A percentile compares a stretch with the other conserved stretches of the same genome.
These are phyloP conservation scores for Polypedilum vanderplanki DNA, from an alignment of 1,140 invertebrate genomes.

Conservation along the genomic window DNA sequence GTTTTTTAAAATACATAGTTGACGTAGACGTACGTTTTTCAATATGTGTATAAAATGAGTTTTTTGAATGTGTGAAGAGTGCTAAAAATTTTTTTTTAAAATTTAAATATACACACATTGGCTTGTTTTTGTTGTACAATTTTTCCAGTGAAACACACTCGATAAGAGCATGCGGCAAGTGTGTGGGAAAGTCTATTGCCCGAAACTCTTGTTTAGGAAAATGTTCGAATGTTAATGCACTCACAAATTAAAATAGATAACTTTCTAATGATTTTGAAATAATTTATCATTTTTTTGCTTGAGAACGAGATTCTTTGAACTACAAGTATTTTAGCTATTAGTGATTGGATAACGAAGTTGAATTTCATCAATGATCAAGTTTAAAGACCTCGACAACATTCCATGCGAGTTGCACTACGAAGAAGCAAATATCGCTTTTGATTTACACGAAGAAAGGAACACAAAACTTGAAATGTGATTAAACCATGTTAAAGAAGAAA, in stretches of 20 bases:
- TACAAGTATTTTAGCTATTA: too few species aligned
- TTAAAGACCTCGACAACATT: too few species aligned
- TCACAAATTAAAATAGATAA: too few species aligned
- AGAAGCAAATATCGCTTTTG: not conserved
- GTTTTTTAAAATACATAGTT: not conserved
- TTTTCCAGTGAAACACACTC: conserved; percentile 16
- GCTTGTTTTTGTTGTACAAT: not conserved
- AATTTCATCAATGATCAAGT: too few species aligned
- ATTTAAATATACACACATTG: conserved; percentile 4
- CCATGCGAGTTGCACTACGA: too few species aligned
- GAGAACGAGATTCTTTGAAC: too few species aligned
- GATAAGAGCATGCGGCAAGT: not conserved
- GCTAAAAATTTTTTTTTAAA: not conserved
- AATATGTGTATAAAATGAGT: not conserved
- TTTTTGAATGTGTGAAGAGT: not conserved
- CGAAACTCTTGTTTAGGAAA: not conserved
- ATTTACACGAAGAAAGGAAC: conserved; percentile 6
- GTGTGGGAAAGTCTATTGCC: conserved; percentile 2
- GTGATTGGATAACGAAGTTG: too few species aligned
- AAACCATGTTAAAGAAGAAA: not conserved
- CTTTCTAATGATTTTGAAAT: too few species aligned
- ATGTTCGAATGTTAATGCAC: too few species aligned
- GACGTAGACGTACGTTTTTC: not conserved
- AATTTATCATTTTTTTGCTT: too few species aligned
- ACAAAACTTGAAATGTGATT: conserved; percentile 10